Percentiles rank a stretch among this genome's conserved stretches.
Evolutionary conservation across 64 coral and sea anemone genomes (phyloP).

Genomic region (Hydrozoanthus tunicans): DNA sequence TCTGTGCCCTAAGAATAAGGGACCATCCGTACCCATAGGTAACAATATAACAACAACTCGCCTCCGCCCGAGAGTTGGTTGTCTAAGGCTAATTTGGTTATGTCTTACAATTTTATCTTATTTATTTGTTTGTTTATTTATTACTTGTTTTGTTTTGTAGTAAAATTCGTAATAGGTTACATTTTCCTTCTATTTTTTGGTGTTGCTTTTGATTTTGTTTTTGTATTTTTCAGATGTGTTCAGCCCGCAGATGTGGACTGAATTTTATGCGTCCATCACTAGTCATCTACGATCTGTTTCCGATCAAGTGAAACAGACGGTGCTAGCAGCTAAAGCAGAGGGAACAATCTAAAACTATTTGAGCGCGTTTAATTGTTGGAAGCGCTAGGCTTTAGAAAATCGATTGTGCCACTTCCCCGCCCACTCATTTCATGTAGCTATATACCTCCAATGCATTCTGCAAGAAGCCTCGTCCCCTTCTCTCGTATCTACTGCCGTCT

Average conservation of each 20-base stretch:
- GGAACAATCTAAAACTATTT: background rate
- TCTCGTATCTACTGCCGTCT: background rate
- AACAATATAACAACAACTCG: background rate
- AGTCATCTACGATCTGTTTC: background rate
- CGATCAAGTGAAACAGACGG: constrained; percentile 10
- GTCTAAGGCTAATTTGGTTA: background rate
- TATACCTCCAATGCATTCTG: constrained; percentile 29
- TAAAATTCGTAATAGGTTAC: too few relatives aligned
- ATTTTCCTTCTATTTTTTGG: background rate
- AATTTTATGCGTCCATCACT: background rate
- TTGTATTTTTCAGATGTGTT: constrained; percentile 18
- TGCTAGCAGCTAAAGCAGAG: constrained; percentile 6
- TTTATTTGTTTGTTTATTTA: background rate
- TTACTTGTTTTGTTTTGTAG: background rate
- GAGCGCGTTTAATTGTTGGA: background rate
- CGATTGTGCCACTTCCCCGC: background rate
- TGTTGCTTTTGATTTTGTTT: background rate
- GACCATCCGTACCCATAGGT: background rate
- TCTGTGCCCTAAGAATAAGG: background rate
- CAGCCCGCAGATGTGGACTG: background rate
- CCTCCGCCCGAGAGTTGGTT: background rate
- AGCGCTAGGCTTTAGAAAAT: background rate
- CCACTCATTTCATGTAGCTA: constrained; percentile 48
- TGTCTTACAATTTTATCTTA: too few relatives aligned
- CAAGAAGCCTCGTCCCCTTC: background rate